These are phyloP conservation scores for Tortricodes alternella DNA, from an alignment of 2,888 invertebrate genomes.

Conservation along the genomic window DNA sequence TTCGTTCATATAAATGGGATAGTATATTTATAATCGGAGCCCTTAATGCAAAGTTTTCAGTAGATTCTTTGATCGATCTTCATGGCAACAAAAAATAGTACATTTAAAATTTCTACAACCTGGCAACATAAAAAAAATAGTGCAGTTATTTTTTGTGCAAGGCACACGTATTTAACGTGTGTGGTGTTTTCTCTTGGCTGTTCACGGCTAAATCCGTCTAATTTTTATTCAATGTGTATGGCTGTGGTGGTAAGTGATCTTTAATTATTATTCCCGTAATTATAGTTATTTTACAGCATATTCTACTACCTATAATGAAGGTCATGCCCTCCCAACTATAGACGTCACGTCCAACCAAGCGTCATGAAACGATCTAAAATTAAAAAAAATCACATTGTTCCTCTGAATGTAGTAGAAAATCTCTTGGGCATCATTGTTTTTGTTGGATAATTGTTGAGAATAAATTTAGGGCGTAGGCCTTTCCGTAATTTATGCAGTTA, in stretches of 20 bases:
- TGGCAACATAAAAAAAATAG: slow-evolving; percentile 55
- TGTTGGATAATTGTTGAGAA: background rate
- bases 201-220: slow-evolving; percentile 84
- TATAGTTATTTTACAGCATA: slow-evolving; percentile 14
- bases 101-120: background rate
- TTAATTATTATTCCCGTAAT: slow-evolving; percentile 35
- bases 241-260: slow-evolving; percentile 89
- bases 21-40: too few relatives aligned
- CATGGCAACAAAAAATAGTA: slow-evolving; percentile 19
- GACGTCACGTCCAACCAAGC: slow-evolving; percentile 59
- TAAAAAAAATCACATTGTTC: slow-evolving; percentile 45
- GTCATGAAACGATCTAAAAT: slow-evolving; percentile 57
- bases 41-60: background rate
- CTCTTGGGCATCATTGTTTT: slow-evolving; percentile 22
- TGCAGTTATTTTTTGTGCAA: slow-evolving; percentile 69
- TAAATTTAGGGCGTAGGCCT: background rate
- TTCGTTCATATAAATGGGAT: too few relatives aligned
- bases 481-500: background rate
- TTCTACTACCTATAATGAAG: slow-evolving; percentile 43
- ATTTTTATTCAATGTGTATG: slow-evolving; percentile 90
- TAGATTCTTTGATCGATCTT: slow-evolving; percentile 1
- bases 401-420: slow-evolving; percentile 34
- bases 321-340: slow-evolving; percentile 61
- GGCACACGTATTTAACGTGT: slow-evolving; percentile 79
- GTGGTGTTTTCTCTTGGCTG: slow-evolving; percentile 75